A percentile compares a stretch with the other conserved stretches of the same genome.
Conservation (phyloP, 2,797 vertebrate genomes). For the Sylvia borin region DNA sequence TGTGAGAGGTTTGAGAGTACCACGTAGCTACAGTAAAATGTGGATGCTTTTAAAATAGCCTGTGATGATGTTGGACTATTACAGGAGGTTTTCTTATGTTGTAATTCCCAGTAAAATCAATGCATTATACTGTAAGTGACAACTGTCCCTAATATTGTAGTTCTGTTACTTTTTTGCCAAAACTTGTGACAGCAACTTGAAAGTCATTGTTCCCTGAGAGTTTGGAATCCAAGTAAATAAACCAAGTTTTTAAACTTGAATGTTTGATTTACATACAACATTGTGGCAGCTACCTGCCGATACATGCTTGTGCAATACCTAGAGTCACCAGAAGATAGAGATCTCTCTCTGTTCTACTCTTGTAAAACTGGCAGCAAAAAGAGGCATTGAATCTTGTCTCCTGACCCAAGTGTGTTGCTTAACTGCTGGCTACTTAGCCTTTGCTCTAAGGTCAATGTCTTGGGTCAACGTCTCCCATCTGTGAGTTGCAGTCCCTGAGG, state of each 20-base stretch:
- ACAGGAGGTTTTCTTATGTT: background rate
- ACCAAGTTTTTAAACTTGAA: background rate
- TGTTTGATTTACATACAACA: rapidly evolving
- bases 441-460: background rate
- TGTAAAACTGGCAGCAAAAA: background rate
- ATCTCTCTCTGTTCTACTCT: background rate
- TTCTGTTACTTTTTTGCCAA: background rate
- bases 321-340: background rate
- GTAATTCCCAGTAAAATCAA: background rate
- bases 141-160: background rate
- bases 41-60: background rate
- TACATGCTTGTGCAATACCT: background rate
- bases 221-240: background rate
- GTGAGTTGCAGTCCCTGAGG: background rate
- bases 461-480: background rate
- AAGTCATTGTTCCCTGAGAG: background rate
- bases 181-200: background rate
- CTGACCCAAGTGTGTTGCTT: background rate
- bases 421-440: background rate
- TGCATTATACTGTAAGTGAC: background rate
- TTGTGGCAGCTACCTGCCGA: background rate
- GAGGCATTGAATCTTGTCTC: background rate
- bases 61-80: background rate
- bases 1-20: background rate
- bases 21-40: background rate